Percentiles rank a stretch among this genome's conserved stretches.
Conservation (phyloP, 2,888 invertebrate genomes). For the Drosophila nigritarsus region DNA sequence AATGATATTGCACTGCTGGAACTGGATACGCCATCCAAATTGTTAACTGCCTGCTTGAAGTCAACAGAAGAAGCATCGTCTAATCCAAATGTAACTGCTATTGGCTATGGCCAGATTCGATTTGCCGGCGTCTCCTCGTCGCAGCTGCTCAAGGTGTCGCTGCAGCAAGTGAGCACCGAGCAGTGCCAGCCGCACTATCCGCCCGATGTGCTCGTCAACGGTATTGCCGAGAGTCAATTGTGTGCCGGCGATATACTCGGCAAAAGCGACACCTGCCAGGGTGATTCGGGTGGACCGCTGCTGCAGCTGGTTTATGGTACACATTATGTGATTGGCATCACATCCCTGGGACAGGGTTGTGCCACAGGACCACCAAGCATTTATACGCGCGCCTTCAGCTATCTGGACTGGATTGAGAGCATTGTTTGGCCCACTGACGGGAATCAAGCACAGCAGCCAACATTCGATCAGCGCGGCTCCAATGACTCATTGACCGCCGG, state of each 20-base stretch:
- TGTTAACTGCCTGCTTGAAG: conserved; percentile 84
- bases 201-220: conserved; percentile 24
- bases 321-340: conserved; percentile 57
- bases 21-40: conserved; percentile 70
- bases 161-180: conserved; percentile 35
- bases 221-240: conserved; percentile 49
- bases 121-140: conserved; percentile 74
- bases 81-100: conserved; percentile 85
- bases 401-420: conserved; percentile 77
- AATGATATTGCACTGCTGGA: conserved; percentile 89
- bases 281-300: conserved; percentile 69
- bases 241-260: conserved; percentile 60
- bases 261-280: conserved; percentile 64
- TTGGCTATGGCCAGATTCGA: conserved; percentile 87
- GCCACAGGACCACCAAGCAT: conserved; percentile 76
- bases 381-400: conserved; percentile 76
- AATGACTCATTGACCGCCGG: no score
- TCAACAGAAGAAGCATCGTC: no score
- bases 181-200: conserved; percentile 39
- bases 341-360: conserved; percentile 77
- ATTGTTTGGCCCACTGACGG: conserved; percentile 70
- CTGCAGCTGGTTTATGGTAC: conserved; percentile 12
- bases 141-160: conserved; percentile 58
- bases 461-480: conserved; percentile 45
- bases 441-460: conserved; percentile 13